A percentile compares a stretch with the other conserved stretches of the same genome.
Evolutionary conservation across 2,888 invertebrate genomes (phyloP).

Genomic region (Bedellia somnulentella): DNA sequence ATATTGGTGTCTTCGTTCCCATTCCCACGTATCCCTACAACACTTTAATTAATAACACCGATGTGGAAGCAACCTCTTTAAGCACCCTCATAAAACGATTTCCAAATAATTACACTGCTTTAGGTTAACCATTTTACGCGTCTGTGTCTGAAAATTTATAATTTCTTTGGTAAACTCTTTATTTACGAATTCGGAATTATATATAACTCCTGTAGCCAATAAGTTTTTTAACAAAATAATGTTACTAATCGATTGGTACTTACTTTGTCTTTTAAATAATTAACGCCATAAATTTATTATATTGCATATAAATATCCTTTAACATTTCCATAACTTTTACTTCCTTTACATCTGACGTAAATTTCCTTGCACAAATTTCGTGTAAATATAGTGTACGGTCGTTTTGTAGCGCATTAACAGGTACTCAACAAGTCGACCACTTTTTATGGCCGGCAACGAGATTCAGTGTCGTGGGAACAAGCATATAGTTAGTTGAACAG

Average conservation of each 20-base stretch:
- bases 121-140: slow-evolving; percentile 45
- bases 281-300: too few relatives aligned
- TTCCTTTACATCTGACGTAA: too few relatives aligned
- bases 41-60: slow-evolving; percentile 46
- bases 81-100: slow-evolving; percentile 53
- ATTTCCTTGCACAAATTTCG: slow-evolving; percentile 9
- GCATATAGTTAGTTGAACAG: slow-evolving; percentile 54
- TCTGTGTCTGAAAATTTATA: slow-evolving; percentile 23
- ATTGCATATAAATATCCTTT: too few relatives aligned
- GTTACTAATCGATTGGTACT: too few relatives aligned
- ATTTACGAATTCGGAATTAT: too few relatives aligned
- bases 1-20: too few relatives aligned
- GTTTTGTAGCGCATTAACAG: slow-evolving; percentile 39
- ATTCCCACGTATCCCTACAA: slow-evolving; percentile 48
- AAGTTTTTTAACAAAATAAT: too few relatives aligned
- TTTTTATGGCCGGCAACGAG: slow-evolving; percentile 53
- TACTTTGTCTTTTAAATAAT: too few relatives aligned
- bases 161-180: slow-evolving; percentile 23
- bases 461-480: slow-evolving; percentile 57
- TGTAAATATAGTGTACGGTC: slow-evolving; percentile 33
- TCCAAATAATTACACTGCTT: slow-evolving; percentile 41
- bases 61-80: slow-evolving; percentile 46
- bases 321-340: too few relatives aligned
- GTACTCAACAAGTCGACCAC: slow-evolving; percentile 42
- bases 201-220: too few relatives aligned